These are phyloP conservation scores for Taphrorychus bicolor DNA, from an alignment of 2,888 invertebrate species.

Conservation along the genomic window DNA sequence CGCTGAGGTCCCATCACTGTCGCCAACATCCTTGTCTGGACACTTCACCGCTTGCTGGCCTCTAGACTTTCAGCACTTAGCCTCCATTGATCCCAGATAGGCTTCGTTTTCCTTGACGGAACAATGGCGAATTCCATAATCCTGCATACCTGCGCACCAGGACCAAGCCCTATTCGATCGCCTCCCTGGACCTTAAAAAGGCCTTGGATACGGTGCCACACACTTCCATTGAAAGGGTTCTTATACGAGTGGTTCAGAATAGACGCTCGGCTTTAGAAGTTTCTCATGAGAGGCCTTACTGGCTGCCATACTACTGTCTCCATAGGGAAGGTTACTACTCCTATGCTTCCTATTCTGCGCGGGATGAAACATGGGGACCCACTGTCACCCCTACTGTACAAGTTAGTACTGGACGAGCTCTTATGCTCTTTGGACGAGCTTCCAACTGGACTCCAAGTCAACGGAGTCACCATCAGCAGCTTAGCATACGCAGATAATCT, in stretches of 20 bases:
- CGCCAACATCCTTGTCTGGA: constrained; percentile 17
- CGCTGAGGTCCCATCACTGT: constrained; percentile 41
- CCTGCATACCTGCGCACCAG: neutral
- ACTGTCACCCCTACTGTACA: constrained; percentile 34
- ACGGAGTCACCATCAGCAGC: neutral
- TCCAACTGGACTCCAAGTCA: constrained; percentile 13
- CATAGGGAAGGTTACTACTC: neutral
- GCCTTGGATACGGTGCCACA: constrained; percentile 43
- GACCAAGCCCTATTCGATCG: constrained; percentile 19
- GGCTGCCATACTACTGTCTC: neutral
- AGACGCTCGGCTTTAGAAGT: neutral
- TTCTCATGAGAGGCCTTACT: constrained; percentile 7
- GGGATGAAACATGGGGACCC: constrained; percentile 26
- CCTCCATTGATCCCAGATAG: constrained; percentile 22
- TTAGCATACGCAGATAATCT: constrained; percentile 13
- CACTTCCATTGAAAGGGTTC: constrained; percentile 27
- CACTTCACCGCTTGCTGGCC: constrained; percentile 28
- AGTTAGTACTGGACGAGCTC: constrained; percentile 25
- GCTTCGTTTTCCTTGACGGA: constrained; percentile 21
- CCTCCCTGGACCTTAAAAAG: constrained; percentile 38
- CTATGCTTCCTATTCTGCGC: constrained; percentile 14
- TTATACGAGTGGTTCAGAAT: constrained; percentile 18
- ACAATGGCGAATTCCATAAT: constrained; percentile 29
- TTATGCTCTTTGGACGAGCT: constrained; percentile 6
- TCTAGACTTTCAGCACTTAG: constrained; percentile 13